These are phyloP conservation scores for Trypoxylon attenuatum DNA, from an alignment of 2,888 invertebrate species.

Conservation along the genomic window DNA sequence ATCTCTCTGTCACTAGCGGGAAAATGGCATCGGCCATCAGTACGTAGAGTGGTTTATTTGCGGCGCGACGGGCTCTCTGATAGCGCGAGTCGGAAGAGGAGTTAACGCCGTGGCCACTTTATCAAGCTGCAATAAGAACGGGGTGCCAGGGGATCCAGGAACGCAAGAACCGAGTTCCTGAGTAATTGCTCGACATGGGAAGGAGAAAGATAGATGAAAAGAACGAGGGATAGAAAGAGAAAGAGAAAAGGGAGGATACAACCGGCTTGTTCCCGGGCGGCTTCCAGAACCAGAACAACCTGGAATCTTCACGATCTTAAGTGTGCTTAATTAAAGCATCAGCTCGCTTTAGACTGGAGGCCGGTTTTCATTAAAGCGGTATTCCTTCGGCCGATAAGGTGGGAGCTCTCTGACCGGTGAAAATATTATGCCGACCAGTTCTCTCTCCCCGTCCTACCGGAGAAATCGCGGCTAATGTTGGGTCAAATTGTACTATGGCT, in stretches of 20 bases:
- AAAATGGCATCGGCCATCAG: conserved; percentile 4
- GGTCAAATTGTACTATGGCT: background rate
- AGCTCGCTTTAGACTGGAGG: conserved; percentile 47
- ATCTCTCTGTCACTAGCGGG: conserved; percentile 40
- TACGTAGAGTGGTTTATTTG: conserved; percentile 29
- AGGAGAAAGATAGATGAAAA: conserved; percentile 15
- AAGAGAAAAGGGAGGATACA: conserved; percentile 17
- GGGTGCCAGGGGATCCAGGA: conserved; percentile 50
- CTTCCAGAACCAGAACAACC: conserved; percentile 42
- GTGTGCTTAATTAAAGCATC: conserved; percentile 62
- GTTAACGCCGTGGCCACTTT: conserved; percentile 57
- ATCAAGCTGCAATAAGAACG: conserved; percentile 62
- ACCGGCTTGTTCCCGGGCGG: conserved; percentile 21
- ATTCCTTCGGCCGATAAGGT: conserved; percentile 44
- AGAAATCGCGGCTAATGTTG: background rate
- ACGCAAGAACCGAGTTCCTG: conserved; percentile 61
- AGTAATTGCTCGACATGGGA: conserved; percentile 58
- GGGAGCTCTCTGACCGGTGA: conserved; percentile 28
- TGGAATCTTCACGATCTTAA: conserved; percentile 56
- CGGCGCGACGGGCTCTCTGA: conserved; percentile 23
- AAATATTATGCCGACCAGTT: conserved; percentile 35
- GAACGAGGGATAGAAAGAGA: conserved; percentile 10
- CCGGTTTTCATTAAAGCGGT: conserved; percentile 53
- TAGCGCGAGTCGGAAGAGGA: conserved; percentile 46
- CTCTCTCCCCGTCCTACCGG: conserved; percentile 7